Evolutionary conservation across 2,797 vertebrate species (phyloP), one percentile per base, ranked within the genome.

Genomic region (Syngnathus rostellatus): DNA sequence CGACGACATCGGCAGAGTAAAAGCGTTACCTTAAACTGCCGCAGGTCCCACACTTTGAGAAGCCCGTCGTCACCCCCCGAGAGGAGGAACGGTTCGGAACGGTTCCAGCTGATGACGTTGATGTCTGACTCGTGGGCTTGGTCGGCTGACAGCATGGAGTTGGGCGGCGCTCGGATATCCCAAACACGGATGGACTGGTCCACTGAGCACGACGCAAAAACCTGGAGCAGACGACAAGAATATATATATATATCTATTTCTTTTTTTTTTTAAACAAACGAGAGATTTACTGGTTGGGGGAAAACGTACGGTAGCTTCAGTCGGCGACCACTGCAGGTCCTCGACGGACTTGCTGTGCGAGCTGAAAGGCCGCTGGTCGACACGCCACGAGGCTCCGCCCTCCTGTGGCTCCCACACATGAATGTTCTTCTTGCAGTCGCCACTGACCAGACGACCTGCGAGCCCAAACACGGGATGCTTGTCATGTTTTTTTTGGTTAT

Each of bases 281-380:
- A 31, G 31, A 3, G 31, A 3, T 31, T 31, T 31, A 31, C 31
- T 31, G 9, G 39, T 4, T 9, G 38, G 12, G 6, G 8, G 62
- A 39, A 21, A 54, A 64, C 19, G 63, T 23, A 62, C 60, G 38
- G 95, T 93, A 57, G 93, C 90, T 89, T 97, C 95, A 0, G 89
- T 94, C 0, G 94, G 94, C 0, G 95, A 97, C 95, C 95, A 97
- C 88, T 97, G 95, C 72, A 97, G 83, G 80, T 97, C 94, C 83
- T 97, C 95, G 46, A 97, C 93, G 0, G 94, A 95, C 69, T 92
- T 89, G 39, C 76, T 92, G 84, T 97, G 95, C 11, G 92, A 94
- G 65, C 90, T 90, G 69, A 94, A 96, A 0, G 95, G 94, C 48
- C 94, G 86, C 73, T 97, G 95, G 85, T 97, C 95, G 51, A 97